A percentile compares a stretch with the other conserved stretches of the same genome.
phyloP scores from a whole-genome alignment of 2,797 vertebrate species.

The Bufotes viridis region DNA sequence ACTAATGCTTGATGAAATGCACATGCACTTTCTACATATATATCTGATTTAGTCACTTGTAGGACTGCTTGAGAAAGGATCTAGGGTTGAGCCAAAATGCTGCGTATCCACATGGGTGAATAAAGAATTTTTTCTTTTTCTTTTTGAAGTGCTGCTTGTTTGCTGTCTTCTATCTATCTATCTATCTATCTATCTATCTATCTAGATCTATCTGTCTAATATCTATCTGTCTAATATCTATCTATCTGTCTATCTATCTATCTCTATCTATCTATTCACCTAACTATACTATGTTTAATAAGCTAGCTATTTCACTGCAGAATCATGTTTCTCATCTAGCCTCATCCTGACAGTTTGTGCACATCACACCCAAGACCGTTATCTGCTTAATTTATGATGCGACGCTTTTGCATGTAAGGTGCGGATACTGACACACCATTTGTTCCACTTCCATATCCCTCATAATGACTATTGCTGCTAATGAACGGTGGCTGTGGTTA shows the following conservation, averaged over 20 bases:
- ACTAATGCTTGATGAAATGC: no score
- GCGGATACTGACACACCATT: conserved; percentile 38
- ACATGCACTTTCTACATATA: no score
- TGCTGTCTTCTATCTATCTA: neutral
- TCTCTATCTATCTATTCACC: neutral
- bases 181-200: neutral
- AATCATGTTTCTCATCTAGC: conserved; percentile 22
- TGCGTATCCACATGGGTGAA: no score
- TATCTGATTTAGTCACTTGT: no score
- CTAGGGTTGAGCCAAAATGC: no score
- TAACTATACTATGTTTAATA: neutral
- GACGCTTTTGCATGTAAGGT: conserved; percentile 50
- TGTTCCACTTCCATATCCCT: conserved; percentile 41
- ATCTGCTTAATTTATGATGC: conserved; percentile 58
- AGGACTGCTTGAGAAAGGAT: no score
- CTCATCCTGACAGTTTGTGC: conserved; percentile 32
- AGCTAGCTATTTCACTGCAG: neutral
- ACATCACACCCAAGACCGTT: conserved; percentile 56
- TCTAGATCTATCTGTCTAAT: neutral
- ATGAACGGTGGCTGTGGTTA: conserved; percentile 44
- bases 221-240: neutral
- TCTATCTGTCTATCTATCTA: neutral
- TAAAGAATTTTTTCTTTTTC: no score
- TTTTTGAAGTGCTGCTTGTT: no score
- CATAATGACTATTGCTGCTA: conserved; percentile 45